Percentiles rank a stretch among this genome's conserved stretches.
Evolutionary conservation across 1,140 invertebrate species (phyloP).

Genomic region (Orius insidiosus): DNA sequence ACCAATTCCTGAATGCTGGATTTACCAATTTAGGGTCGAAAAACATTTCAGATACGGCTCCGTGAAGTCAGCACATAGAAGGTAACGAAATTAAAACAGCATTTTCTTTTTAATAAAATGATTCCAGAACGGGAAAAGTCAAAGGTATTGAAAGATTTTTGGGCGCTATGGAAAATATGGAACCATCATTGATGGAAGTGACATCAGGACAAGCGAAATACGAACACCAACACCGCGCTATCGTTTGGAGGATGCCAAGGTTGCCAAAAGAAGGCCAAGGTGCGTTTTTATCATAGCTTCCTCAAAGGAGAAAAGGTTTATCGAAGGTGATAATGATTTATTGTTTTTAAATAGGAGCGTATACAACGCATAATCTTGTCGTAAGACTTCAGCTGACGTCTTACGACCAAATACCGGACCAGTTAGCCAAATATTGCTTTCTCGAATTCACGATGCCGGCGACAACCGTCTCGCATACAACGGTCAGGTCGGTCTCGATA

Average conservation of each 20-base stretch:
- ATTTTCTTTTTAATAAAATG: background rate
- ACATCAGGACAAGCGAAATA: conserved; percentile 98
- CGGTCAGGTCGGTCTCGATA: conserved; percentile 85
- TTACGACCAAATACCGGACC: conserved; percentile 92
- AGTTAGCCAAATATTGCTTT: conserved; percentile 68
- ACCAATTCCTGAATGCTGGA: conserved; percentile 97
- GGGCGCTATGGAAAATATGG: conserved; percentile 76
- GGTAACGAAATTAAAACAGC: conserved; percentile 25
- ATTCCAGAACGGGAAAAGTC: conserved; percentile 64
- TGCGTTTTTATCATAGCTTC: conserved; percentile 27
- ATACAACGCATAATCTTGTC: conserved; percentile 86
- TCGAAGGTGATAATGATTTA: background rate
- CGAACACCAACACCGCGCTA: conserved; percentile 91
- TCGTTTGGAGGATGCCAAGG: conserved; percentile 94
- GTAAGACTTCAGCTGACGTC: conserved; percentile 86
- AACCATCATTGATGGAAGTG: conserved; percentile 89
- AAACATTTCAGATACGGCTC: conserved; percentile 98
- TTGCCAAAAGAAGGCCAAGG: conserved; percentile 95
- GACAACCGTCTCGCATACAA: conserved; percentile 91
- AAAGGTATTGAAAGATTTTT: conserved; percentile 88
- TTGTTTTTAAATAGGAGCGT: conserved; percentile 53
- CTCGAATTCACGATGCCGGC: conserved; percentile 99
- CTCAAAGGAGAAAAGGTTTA: conserved; percentile 1
- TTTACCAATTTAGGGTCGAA: conserved; percentile 95
- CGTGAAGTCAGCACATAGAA: conserved; percentile 85